These are phyloP conservation scores for Drosophila repletoides DNA, from an alignment of 1,140 invertebrate genomes.

Conservation along the genomic window DNA sequence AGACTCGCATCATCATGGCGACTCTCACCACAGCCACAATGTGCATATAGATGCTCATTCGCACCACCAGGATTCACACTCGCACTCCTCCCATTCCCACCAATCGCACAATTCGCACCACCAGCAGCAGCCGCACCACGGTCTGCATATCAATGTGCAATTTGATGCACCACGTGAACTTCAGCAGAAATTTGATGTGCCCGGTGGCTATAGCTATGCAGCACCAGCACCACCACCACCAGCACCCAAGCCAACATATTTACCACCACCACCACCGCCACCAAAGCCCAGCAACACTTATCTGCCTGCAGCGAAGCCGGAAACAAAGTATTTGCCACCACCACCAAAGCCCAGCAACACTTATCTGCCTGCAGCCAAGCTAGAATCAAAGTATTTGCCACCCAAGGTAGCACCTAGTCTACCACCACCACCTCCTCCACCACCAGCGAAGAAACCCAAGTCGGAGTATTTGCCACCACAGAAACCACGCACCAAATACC, in stretches of 20 bases:
- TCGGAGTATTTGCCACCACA: slow-evolving; percentile 34
- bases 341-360: slow-evolving; percentile 31
- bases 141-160: slow-evolving; percentile 51
- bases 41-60: slow-evolving; percentile 30
- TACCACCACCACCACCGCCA: slow-evolving; percentile 29
- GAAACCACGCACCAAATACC: slow-evolving; percentile 38
- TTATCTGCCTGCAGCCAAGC: slow-evolving; percentile 42
- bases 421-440: slow-evolving; percentile 59
- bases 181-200: slow-evolving; percentile 23
- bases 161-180: slow-evolving; percentile 36
- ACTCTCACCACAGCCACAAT: slow-evolving; percentile 31
- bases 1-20: too few species aligned
- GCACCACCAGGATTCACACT: slow-evolving; percentile 29
- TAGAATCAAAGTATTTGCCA: slow-evolving; percentile 49
- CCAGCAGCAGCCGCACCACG: slow-evolving; percentile 6
- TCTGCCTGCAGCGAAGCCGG: slow-evolving; percentile 36
- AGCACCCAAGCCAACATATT: slow-evolving; percentile 19
- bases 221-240: slow-evolving; percentile 55
- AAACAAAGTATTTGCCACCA: slow-evolving; percentile 45
- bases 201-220: slow-evolving; percentile 55
- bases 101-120: background rate
- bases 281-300: slow-evolving; percentile 29
- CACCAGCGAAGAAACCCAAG: slow-evolving; percentile 31
- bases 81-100: slow-evolving; percentile 3
- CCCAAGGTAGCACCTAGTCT: slow-evolving; percentile 56